A percentile compares a stretch with the other conserved stretches of the same genome.
Conservation (phyloP, 1,140 invertebrate genomes). For the Pogonognathellus flavescens region DNA sequence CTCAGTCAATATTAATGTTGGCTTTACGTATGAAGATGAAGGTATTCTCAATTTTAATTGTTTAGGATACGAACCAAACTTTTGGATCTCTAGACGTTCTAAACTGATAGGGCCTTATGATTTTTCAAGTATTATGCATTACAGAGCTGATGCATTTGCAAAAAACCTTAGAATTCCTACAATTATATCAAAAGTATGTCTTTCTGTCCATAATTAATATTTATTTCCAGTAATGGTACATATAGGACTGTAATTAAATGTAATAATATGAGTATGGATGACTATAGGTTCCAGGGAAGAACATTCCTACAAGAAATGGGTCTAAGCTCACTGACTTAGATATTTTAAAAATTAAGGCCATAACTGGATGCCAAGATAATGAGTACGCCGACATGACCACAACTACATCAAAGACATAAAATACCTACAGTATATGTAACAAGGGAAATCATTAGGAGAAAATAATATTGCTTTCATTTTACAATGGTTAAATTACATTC, state of each 20-base stretch:
- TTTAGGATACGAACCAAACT: constrained; percentile 16
- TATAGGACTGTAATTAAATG: not conserved
- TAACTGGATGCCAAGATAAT: constrained; percentile 21
- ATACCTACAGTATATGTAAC: no score
- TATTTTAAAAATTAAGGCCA: constrained; percentile 24
- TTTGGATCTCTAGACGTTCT: constrained; percentile 11
- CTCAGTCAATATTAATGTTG: not conserved
- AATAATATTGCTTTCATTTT: no score
- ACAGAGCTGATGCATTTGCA: constrained; percentile 29
- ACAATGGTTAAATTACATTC: no score
- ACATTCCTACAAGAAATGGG: constrained; percentile 1
- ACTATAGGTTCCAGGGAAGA: not conserved
- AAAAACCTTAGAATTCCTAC: constrained; percentile 26
- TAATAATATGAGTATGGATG: no score
- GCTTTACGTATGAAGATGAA: not conserved
- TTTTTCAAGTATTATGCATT: constrained; percentile 23
- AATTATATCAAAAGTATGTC: constrained; percentile 20
- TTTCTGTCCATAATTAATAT: not conserved
- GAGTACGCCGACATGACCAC: not conserved
- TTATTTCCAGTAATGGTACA: not conserved
- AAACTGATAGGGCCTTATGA: constrained; percentile 6
- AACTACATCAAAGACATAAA: no score
- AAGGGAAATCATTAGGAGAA: no score
- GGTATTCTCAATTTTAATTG: not conserved
- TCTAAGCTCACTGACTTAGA: not conserved